Base-by-base conservation (phyloP, 64 coral and sea anemone species). In the Astreopora myriophthalma region DNA sequence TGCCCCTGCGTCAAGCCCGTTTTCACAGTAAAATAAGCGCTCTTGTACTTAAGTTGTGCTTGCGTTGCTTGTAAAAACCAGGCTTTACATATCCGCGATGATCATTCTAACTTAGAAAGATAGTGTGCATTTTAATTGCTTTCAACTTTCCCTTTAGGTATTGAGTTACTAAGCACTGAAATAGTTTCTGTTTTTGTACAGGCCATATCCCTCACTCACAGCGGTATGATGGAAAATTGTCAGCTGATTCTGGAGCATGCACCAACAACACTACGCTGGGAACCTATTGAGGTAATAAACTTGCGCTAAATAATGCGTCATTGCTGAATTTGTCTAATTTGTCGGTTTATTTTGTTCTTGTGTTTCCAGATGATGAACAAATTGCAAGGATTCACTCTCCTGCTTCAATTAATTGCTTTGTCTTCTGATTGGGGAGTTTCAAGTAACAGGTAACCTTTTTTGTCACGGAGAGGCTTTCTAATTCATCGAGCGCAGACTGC, bases 341-440 rank as follows among this genome's bases (percentile, higher is more conserved):
- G 8, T 10, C 20, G 37, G 6, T 68, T 67, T 14, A 66, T 26
- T 37, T 16, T 7, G 13, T 64, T 64, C 5, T 64, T 64, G 20
- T 65, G 16, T 90, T 58, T 78, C 31, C 20, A 98, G 94, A 93
- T 95, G 90, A 98, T 98, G 96, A 92, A 62, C 63, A 98, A 90
- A 38, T 51, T 98, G 33, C 96, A 98, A 76, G 96, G 96, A 10
- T 98, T 98, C 46, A 85, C 90, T 1, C 30, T 98, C 11, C 62
- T 98, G 35, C 87, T 98, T 73, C 96, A 98, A 70, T 46, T 98
- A 8, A 67, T 98, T n/a, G 86, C 93, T 31, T 32, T 98, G 46
- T 98, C 96, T 12, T 92, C 96, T 31, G 96, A 95, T 28, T 98
- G 96, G 96, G 85, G 93, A 31, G 86, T 87, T 28, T 90, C 95